These are phyloP conservation scores for Chironex yamaguchii DNA, from an alignment of 30 jellyfish, hydroid and myxozoan species.

Conservation along the genomic window DNA sequence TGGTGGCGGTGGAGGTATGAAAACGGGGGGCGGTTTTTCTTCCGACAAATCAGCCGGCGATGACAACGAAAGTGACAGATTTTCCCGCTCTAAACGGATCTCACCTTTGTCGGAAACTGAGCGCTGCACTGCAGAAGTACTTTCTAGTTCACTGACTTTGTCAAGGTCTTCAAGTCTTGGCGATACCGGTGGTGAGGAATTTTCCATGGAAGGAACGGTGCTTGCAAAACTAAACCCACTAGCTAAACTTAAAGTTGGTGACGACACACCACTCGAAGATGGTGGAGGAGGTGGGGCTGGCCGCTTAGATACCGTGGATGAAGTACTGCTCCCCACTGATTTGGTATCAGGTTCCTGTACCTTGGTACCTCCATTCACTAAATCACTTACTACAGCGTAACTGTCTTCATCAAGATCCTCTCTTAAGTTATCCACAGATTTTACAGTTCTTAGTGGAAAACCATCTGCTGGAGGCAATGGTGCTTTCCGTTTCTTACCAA, in stretches of 20 bases:
- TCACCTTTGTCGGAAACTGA: neutral
- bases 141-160: neutral
- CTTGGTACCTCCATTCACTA: neutral
- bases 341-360: neutral
- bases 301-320: neutral
- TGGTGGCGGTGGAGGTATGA: neutral
- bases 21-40: neutral
- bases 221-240: neutral
- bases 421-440: neutral
- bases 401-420: neutral
- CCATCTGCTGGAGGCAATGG: neutral
- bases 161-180: neutral
- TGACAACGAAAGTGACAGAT: neutral
- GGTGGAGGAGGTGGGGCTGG: neutral
- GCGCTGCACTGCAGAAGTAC: neutral
- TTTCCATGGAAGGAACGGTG: neutral
- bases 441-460: neutral
- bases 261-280: neutral
- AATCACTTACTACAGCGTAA: neutral
- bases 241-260: neutral
- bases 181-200: neutral
- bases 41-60: neutral
- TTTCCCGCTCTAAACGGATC: neutral
- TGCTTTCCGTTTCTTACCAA: neutral
- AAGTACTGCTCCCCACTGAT: neutral